Percentiles rank a stretch among this genome's conserved stretches.
Evolutionary conservation across 1,140 invertebrate genomes (phyloP).

Genomic region (Teleopsis dalmanni): DNA sequence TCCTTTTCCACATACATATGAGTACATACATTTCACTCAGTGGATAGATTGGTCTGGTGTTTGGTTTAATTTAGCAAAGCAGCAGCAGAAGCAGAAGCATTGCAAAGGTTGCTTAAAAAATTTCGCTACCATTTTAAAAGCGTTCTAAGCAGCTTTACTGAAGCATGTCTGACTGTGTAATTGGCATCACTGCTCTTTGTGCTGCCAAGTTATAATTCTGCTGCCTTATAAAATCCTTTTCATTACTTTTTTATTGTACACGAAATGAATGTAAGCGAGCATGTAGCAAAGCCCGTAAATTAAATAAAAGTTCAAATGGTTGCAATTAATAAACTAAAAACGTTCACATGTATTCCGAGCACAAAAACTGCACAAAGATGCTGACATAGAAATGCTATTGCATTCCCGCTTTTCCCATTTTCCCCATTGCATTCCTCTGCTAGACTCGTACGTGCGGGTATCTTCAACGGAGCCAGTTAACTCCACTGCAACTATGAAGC

Average conservation of each 20-base stretch:
- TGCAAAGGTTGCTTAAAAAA: too few relatives aligned
- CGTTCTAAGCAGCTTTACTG: too few relatives aligned
- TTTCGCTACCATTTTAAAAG: too few relatives aligned
- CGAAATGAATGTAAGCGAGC: neutral
- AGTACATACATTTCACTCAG: too few relatives aligned
- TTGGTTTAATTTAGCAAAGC: too few relatives aligned
- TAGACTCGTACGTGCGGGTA: neutral
- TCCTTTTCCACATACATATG: too few relatives aligned
- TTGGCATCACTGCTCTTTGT: neutral
- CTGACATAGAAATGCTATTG: neutral
- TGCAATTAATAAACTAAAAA: slow-evolving; percentile 19
- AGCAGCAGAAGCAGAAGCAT: too few relatives aligned
- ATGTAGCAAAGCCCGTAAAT: slow-evolving; percentile 12
- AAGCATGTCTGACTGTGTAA: neutral
- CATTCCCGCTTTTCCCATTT: neutral
- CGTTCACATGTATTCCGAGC: slow-evolving; percentile 12
- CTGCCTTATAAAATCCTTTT: too few relatives aligned
- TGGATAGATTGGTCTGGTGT: too few relatives aligned
- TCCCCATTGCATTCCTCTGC: neutral
- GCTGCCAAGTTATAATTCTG: slow-evolving; percentile 1
- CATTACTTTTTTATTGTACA: too few relatives aligned
- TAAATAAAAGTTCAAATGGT: slow-evolving; percentile 20
- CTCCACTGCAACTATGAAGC: too few relatives aligned
- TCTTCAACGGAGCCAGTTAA: too few relatives aligned
- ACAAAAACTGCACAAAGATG: neutral